phyloP scores from a whole-genome alignment of 64 coral and sea anemone genomes.

The Anthopleura sola region DNA sequence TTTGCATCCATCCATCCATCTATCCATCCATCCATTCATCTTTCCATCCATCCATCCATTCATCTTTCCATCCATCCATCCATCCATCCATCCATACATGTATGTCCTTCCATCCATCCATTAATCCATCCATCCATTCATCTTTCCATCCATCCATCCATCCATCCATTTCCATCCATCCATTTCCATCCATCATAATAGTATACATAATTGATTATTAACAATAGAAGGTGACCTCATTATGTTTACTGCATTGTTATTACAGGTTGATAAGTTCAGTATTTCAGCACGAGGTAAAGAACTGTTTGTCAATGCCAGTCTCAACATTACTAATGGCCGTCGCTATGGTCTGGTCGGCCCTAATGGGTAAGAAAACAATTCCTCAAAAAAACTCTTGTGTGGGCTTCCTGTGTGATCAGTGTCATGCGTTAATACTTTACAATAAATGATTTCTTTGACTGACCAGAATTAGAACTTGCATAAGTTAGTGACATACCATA shows the following conservation, averaged over 20 bases:
- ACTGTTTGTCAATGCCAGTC: slow-evolving; percentile 92
- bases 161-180: background rate
- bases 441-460: background rate
- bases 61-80: too few species aligned
- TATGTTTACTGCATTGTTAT: background rate
- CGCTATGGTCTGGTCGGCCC: slow-evolving; percentile 98
- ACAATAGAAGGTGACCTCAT: background rate
- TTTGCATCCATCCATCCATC: too few species aligned
- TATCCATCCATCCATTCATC: too few species aligned
- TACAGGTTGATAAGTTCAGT: slow-evolving; percentile 95
- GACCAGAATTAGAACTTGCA: too few species aligned
- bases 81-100: too few species aligned
- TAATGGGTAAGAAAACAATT: slow-evolving; percentile 62
- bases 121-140: too few species aligned
- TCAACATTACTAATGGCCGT: slow-evolving; percentile 87
- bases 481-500: background rate
- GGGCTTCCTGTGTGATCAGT: background rate
- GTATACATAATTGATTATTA: background rate
- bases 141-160: background rate
- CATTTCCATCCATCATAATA: background rate
- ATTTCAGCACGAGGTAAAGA: slow-evolving; percentile 98
- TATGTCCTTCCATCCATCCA: too few species aligned
- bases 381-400: background rate
- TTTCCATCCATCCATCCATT: background rate
- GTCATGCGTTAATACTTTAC: background rate